Percentiles rank a stretch among this genome's conserved stretches.
These are phyloP conservation scores for Drosophila mayaguana DNA, from an alignment of 2,888 invertebrate genomes.

Conservation along the genomic window DNA sequence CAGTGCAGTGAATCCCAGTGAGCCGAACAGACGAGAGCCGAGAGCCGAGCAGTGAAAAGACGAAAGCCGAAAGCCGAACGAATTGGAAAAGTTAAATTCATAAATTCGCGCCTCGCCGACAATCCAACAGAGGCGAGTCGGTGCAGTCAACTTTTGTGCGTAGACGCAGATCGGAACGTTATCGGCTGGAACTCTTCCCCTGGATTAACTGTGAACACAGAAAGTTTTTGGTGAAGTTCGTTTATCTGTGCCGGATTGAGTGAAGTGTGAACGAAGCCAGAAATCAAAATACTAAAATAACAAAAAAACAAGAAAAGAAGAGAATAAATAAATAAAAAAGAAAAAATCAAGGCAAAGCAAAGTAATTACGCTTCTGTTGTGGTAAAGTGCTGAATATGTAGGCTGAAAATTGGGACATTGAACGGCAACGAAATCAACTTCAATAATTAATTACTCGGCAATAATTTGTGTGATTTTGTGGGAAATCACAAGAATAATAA, in stretches of 20 bases:
- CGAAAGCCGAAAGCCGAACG: constrained; percentile 22
- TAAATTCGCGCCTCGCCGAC: constrained; percentile 50
- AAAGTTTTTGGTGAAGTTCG: constrained; percentile 8
- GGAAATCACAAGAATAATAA: constrained; percentile 63
- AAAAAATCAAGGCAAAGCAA: constrained; percentile 14
- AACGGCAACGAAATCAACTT: constrained; percentile 30
- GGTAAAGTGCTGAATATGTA: constrained; percentile 69
- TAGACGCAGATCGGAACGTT: constrained; percentile 54
- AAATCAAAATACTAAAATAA: constrained; percentile 31
- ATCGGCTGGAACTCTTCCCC: constrained; percentile 32
- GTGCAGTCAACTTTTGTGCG: constrained; percentile 41
- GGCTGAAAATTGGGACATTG: constrained; percentile 63
- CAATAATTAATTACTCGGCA: constrained; percentile 71
- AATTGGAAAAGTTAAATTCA: constrained; percentile 36
- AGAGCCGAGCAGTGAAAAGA: background rate
- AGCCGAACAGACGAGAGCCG: constrained; percentile 18
- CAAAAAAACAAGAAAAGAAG: background rate
- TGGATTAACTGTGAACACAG: constrained; percentile 26
- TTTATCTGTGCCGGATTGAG: constrained; percentile 24
- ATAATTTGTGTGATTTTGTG: constrained; percentile 50
- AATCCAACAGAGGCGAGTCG: constrained; percentile 34
- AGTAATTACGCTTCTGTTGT: constrained; percentile 15
- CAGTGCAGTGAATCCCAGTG: constrained; percentile 32
- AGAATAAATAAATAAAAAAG: background rate
- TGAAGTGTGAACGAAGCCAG: constrained; percentile 11